Conservation (phyloP, 2,888 invertebrate species). For the Tetramorium bicarinatum region DNA sequence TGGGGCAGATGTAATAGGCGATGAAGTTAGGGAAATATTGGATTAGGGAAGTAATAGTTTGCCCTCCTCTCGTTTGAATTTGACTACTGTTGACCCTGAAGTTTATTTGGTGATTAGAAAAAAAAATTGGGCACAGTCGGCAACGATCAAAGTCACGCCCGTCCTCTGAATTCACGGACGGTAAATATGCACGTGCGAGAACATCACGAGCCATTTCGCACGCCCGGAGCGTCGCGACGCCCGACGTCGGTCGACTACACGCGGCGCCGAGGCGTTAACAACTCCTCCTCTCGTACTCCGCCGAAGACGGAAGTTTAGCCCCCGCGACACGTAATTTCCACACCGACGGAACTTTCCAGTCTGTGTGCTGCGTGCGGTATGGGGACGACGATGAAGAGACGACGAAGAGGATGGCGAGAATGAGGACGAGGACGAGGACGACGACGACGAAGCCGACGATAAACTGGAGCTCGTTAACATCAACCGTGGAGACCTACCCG, state of each 20-base stretch:
- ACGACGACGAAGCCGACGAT: slow-evolving; percentile 69
- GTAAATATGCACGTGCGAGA: slow-evolving; percentile 42
- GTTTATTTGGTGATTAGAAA: slow-evolving; percentile 26
- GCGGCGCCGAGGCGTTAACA: slow-evolving; percentile 64
- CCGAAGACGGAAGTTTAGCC: slow-evolving; percentile 64
- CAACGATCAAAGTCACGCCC: slow-evolving; percentile 32
- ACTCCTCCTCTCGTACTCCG: slow-evolving; percentile 32
- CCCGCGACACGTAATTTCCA: slow-evolving; percentile 69
- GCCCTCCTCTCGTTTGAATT: background rate
- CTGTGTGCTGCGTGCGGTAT: slow-evolving; percentile 28
- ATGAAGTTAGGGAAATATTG: slow-evolving; percentile 6
- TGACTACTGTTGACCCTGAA: slow-evolving; percentile 9
- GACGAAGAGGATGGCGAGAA: slow-evolving; percentile 2
- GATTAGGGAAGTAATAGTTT: background rate
- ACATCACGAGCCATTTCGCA: slow-evolving; percentile 51
- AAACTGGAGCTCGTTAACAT: slow-evolving; percentile 77
- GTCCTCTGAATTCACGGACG: slow-evolving; percentile 14
- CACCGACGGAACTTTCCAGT: slow-evolving; percentile 47
- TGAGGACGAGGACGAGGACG: slow-evolving; percentile 13
- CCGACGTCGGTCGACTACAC: slow-evolving; percentile 45
- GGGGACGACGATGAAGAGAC: slow-evolving; percentile 32
- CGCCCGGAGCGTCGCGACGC: slow-evolving; percentile 35
- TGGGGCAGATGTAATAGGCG: background rate
- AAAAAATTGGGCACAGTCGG: background rate
- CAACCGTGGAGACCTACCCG: slow-evolving; percentile 67